A percentile compares a stretch with the other conserved stretches of the same genome.
Evolutionary conservation across 1,140 invertebrate species (phyloP).

Genomic region (Arion vulgaris): DNA sequence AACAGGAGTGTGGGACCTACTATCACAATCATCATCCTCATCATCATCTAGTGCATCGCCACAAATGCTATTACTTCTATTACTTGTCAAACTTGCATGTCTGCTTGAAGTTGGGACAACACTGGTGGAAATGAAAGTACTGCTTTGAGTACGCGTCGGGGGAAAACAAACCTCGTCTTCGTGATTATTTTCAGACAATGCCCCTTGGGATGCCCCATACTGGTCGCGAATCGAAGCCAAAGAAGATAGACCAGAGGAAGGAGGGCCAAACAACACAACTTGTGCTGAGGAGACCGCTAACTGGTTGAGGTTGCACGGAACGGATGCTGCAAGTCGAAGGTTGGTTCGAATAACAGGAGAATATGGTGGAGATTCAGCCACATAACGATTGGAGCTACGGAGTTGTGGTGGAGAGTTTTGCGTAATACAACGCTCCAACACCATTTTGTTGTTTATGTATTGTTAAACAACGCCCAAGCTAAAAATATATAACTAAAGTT

Average conservation of each 20-base stretch:
- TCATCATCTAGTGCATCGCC: not conserved
- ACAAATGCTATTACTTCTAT: not conserved
- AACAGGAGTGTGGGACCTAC: not conserved
- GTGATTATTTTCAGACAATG: not conserved
- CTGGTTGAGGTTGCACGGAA: conserved; percentile 37
- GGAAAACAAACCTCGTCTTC: not conserved
- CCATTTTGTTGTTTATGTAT: not conserved
- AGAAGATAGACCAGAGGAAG: not conserved
- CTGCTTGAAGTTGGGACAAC: not conserved
- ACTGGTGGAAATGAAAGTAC: not conserved
- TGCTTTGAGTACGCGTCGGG: not conserved
- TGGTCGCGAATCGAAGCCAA: not conserved
- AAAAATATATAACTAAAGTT: not conserved
- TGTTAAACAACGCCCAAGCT: not conserved
- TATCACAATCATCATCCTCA: not conserved
- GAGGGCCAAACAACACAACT: conserved; percentile 17
- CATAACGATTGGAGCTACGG: not conserved
- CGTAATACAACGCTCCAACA: not conserved
- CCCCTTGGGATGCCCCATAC: not conserved
- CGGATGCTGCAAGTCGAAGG: conserved; percentile 25
- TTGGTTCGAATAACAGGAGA: conserved; percentile 30
- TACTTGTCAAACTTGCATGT: not conserved
- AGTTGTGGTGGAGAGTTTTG: conserved; percentile 5
- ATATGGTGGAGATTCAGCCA: conserved; percentile 5
- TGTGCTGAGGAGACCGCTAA: conserved; percentile 15